Conservation (phyloP, 2,888 invertebrate species). For the Cheilosia grossa region DNA sequence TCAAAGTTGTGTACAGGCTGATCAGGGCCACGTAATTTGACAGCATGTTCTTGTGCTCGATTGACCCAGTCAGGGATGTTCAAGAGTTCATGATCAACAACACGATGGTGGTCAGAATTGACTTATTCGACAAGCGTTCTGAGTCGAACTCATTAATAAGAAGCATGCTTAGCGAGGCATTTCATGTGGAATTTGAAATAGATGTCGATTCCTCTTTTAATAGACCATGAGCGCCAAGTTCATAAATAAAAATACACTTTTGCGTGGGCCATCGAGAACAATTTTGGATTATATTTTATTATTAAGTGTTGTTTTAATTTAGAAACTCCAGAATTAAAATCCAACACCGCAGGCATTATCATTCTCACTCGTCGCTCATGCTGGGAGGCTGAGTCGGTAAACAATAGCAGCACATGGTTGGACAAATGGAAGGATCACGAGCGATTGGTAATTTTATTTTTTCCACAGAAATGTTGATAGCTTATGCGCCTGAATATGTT, state of each 20-base stretch:
- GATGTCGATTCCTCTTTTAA: conserved; percentile 12
- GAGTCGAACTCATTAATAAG: conserved; percentile 17
- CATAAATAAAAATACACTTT: conserved; percentile 29
- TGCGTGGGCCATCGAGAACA: conserved; percentile 14
- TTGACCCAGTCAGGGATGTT: neutral
- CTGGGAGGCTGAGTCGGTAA: neutral
- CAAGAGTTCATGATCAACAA: neutral
- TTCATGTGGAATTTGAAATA: conserved; percentile 53
- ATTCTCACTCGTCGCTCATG: neutral
- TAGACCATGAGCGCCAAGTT: conserved; percentile 55
- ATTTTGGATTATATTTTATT: conserved; percentile 7
- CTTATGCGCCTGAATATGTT: too few species aligned
- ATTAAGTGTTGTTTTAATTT: neutral
- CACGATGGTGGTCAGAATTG: neutral
- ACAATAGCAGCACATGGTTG: neutral
- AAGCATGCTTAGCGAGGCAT: conserved; percentile 18
- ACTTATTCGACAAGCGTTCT: neutral
- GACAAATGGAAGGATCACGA: neutral
- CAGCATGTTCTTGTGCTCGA: too few species aligned
- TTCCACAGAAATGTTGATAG: too few species aligned
- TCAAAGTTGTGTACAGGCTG: too few species aligned
- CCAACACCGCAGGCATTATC: neutral
- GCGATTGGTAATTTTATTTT: neutral
- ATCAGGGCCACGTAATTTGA: too few species aligned
- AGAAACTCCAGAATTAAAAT: neutral